A percentile compares a stretch with the other conserved stretches of the same genome.
phyloP scores from a whole-genome alignment of 2,888 invertebrate genomes.

The Rutpela maculata region DNA sequence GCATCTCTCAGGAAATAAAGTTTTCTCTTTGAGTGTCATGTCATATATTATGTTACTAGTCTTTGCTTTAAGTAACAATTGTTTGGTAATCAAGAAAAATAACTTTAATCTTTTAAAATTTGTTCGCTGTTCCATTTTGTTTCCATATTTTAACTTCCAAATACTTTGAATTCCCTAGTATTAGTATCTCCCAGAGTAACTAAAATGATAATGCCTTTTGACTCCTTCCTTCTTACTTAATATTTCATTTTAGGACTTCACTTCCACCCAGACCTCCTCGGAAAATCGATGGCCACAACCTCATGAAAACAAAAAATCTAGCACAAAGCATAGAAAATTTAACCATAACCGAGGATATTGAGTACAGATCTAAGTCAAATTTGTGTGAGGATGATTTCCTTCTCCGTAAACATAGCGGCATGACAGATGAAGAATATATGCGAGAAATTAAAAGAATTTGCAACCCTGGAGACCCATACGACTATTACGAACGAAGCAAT shows the following conservation, averaged over 20 bases:
- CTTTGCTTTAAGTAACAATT: no score
- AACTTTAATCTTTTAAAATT: no score
- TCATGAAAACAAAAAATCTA: constrained; percentile 68
- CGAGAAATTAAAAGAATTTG: constrained; percentile 86
- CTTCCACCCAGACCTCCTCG: constrained; percentile 77
- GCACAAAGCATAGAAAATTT: constrained; percentile 73
- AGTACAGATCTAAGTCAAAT: constrained; percentile 69
- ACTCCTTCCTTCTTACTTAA: no score
- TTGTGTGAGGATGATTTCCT: constrained; percentile 67
- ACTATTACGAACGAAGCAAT: constrained; percentile 84
- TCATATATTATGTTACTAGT: no score
- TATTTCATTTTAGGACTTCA: constrained; percentile 72
- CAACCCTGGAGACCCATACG: constrained; percentile 87
- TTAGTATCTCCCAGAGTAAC: no score
- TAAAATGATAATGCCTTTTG: no score
- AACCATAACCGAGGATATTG: constrained; percentile 68
- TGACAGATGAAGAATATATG: constrained; percentile 84
- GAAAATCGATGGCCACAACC: constrained; percentile 62
- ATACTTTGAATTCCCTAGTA: no score
- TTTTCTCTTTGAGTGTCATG: no score
- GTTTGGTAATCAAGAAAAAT: no score
- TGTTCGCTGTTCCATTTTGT: no score
- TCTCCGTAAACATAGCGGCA: constrained; percentile 72
- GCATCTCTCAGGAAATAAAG: no score
- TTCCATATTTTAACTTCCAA: no score